phyloP scores from a whole-genome alignment of 2,113 vertebrate genomes.

The Castor canadensis region DNA sequence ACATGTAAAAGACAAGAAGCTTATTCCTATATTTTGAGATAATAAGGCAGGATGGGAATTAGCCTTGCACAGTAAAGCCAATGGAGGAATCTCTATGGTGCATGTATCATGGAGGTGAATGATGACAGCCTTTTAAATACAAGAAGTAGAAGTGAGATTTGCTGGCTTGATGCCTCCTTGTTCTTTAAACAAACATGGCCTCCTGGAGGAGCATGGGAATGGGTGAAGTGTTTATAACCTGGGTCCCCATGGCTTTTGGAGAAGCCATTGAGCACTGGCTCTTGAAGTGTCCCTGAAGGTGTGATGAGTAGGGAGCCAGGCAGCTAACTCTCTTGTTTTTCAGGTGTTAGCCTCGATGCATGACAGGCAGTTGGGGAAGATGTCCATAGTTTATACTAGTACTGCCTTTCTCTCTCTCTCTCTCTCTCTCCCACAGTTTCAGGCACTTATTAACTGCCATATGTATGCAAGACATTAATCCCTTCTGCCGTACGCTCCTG shows the following conservation, averaged over 20 bases:
- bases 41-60: background rate
- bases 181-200: background rate
- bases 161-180: background rate
- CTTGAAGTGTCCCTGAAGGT: background rate
- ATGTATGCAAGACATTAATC: background rate
- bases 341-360: background rate
- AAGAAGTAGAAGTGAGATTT: background rate
- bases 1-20: background rate
- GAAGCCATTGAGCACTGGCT: background rate
- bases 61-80: background rate
- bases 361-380: background rate
- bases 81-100: background rate
- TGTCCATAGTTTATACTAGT: background rate
- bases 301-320: no score
- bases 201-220: background rate
- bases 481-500: background rate
- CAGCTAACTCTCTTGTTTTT: background rate
- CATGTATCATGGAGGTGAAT: background rate
- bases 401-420: background rate
- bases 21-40: background rate
- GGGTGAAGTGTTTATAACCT: background rate
- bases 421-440: background rate
- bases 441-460: background rate
- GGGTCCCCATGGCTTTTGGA: background rate
- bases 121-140: background rate